phyloP scores from a whole-genome alignment of 2,797 vertebrate genomes.

The Sylvia borin region DNA sequence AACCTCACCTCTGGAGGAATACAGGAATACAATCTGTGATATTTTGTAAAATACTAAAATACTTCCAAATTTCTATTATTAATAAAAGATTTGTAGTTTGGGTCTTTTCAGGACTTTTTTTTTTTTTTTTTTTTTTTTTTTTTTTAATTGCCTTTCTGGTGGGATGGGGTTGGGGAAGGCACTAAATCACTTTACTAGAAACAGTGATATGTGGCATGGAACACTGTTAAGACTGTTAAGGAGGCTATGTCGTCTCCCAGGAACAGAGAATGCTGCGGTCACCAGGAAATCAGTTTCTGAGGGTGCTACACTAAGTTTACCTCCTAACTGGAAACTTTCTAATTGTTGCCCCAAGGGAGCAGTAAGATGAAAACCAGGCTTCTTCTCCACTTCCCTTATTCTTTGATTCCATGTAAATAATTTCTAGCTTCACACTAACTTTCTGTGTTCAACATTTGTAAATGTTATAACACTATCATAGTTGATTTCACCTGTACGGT shows the following conservation, averaged over 20 bases:
- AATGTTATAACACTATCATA: background rate
- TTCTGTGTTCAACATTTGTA: background rate
- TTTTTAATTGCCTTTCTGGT: background rate
- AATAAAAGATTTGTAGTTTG: background rate
- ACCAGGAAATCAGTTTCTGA: slow-evolving; percentile 20
- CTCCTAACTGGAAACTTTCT: slow-evolving; percentile 33
- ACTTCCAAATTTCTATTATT: background rate
- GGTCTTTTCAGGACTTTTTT: background rate
- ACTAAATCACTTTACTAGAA: background rate
- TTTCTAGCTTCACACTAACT: background rate
- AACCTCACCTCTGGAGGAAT: background rate
- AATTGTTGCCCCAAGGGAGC: background rate
- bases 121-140: background rate
- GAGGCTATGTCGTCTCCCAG: slow-evolving; percentile 28
- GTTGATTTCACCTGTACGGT: background rate
- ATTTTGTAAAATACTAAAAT: background rate
- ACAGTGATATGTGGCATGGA: background rate
- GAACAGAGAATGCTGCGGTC: background rate
- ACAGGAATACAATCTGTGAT: background rate
- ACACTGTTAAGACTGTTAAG: background rate
- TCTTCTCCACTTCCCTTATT: background rate
- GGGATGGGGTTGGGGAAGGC: background rate
- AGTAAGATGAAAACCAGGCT: background rate
- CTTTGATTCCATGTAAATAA: background rate
- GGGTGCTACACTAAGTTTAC: slow-evolving; percentile 7